A percentile compares a stretch with the other conserved stretches of the same genome.
Evolutionary conservation across 2,797 vertebrate genomes (phyloP).

Genomic region (Lemur catta): DNA sequence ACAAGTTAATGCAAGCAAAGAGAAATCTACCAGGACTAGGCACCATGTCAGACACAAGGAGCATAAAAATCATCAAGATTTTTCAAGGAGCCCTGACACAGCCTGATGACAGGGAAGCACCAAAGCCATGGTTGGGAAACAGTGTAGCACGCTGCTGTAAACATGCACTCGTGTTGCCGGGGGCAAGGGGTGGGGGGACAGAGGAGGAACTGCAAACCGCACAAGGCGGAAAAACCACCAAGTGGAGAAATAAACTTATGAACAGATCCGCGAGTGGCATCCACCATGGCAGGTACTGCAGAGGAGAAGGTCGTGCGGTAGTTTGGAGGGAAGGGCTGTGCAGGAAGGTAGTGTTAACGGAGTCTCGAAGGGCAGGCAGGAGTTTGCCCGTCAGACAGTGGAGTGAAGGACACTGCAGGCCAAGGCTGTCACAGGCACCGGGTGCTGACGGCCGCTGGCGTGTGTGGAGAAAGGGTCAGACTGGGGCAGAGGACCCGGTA

Average conservation of each 20-base stretch:
- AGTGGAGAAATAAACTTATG: neutral
- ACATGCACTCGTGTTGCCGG: fast-evolving
- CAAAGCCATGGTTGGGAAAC: neutral
- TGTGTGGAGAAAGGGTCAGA: fast-evolving
- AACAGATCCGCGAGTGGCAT: neutral
- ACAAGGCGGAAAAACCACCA: neutral
- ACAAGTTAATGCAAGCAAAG: no score
- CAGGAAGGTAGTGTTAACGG: fast-evolving
- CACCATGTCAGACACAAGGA: neutral
- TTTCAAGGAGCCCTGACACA: neutral
- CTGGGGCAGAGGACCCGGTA: neutral
- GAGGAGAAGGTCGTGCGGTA: fast-evolving
- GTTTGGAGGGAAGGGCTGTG: fast-evolving
- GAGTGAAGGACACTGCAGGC: neutral
- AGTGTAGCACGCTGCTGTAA: fast-evolving
- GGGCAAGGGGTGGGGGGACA: neutral
- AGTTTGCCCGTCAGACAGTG: neutral
- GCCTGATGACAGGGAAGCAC: neutral
- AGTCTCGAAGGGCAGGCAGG: no score
- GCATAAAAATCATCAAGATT: neutral
- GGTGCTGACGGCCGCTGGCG: neutral
- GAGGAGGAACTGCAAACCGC: neutral
- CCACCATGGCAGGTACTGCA: neutral
- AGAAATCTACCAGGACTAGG: no score
- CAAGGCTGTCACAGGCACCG: no score